Percentiles rank a stretch among this genome's conserved stretches.
Evolutionary conservation across 2,797 vertebrate species (phyloP).

Genomic region (Acanthurus lineatus): DNA sequence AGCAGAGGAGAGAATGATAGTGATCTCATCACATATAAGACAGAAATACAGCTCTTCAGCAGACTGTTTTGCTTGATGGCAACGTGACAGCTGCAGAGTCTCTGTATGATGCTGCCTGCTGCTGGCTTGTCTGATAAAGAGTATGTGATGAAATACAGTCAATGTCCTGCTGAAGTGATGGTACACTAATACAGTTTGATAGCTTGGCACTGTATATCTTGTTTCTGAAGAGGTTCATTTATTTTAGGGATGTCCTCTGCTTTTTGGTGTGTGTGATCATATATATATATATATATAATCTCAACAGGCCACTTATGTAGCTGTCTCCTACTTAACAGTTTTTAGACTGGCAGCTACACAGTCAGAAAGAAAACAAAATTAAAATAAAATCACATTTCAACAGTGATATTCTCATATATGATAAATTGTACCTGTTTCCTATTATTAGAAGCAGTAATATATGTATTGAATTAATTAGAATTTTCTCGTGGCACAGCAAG

Average conservation of each 20-base stretch:
- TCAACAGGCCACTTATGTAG: conserved; percentile 8
- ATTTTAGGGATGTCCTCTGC: not conserved
- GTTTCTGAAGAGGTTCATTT: too few relatives aligned
- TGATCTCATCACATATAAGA: conserved; percentile 17
- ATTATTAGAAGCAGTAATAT: not conserved
- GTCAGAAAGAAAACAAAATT: not conserved
- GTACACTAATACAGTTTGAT: not conserved
- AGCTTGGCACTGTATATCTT: not conserved
- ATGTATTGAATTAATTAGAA: not conserved
- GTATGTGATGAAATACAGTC: conserved; percentile 15
- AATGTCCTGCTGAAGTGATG: not conserved
- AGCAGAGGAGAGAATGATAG: conserved; percentile 11
- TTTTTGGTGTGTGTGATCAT: not conserved
- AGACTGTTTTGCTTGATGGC: not conserved
- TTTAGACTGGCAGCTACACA: not conserved
- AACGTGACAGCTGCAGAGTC: conserved; percentile 10
- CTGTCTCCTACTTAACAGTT: conserved; percentile 1
- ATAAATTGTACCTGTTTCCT: not conserved
- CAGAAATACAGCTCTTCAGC: not conserved
- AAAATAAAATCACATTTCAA: not conserved
- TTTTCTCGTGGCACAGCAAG: not conserved
- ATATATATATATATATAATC: not conserved
- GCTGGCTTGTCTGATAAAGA: not conserved
- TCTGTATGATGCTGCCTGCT: conserved; percentile 7
- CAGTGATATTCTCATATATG: not conserved